phyloP scores from a whole-genome alignment of 1,140 invertebrate species.

The Camponotus floridanus region DNA sequence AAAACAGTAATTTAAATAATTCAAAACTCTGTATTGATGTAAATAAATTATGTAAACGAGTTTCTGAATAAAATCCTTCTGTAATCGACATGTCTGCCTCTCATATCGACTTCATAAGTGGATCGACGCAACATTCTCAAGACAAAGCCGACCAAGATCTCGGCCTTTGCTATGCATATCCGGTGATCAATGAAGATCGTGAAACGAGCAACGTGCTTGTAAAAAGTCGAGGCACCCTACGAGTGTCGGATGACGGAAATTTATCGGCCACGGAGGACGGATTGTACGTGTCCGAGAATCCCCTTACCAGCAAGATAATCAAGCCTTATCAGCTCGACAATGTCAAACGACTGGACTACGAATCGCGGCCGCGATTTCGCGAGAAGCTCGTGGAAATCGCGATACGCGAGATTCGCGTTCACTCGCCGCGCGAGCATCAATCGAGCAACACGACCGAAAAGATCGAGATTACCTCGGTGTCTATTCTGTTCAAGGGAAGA shows the following conservation, averaged over 20 bases:
- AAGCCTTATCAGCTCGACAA: constrained; percentile 76
- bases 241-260: constrained; percentile 45
- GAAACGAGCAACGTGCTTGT: constrained; percentile 72
- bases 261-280: constrained; percentile 77
- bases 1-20: neutral
- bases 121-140: neutral
- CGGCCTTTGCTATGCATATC: constrained; percentile 71
- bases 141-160: constrained; percentile 67
- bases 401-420: constrained; percentile 79
- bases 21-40: neutral
- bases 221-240: constrained; percentile 31
- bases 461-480: constrained; percentile 72
- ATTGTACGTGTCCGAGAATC: constrained; percentile 77
- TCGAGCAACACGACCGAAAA: neutral
- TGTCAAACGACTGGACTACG: constrained; percentile 69
- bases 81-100: constrained; percentile 52
- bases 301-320: constrained; percentile 75
- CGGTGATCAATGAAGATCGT: constrained; percentile 62
- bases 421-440: constrained; percentile 40
- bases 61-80: neutral
- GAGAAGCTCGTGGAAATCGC: constrained; percentile 82
- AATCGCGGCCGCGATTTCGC: constrained; percentile 42
- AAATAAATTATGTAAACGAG: neutral
- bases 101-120: constrained; percentile 70
- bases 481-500: constrained; percentile 79